phyloP scores from a whole-genome alignment of 2,888 invertebrate species.

The Ethmia dodecea region DNA sequence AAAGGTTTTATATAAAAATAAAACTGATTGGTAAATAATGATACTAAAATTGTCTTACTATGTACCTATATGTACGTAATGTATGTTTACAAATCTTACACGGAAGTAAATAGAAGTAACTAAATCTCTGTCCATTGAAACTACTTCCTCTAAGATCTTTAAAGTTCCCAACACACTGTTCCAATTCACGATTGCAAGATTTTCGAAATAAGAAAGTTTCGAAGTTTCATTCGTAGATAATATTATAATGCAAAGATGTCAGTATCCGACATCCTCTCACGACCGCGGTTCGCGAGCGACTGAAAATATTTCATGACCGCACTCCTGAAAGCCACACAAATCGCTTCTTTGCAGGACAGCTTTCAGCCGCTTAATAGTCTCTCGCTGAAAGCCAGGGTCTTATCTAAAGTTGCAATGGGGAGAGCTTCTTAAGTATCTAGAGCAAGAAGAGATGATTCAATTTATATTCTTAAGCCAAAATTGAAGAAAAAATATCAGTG shows the following conservation, averaged over 20 bases:
- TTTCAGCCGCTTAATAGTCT: constrained; percentile 19
- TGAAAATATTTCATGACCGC: constrained; percentile 29
- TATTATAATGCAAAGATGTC: constrained; percentile 15
- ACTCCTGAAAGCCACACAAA: not conserved
- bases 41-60: too few species aligned
- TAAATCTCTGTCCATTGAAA: too few species aligned
- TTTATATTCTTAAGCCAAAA: too few species aligned
- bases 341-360: constrained; percentile 11
- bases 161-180: not conserved
- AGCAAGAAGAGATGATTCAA: too few species aligned
- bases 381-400: constrained; percentile 19
- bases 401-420: constrained; percentile 7
- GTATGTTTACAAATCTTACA: too few species aligned
- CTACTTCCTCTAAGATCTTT: too few species aligned
- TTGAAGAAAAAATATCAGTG: too few species aligned
- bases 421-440: not conserved
- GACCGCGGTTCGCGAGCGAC: constrained; percentile 43
- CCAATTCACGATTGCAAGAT: too few species aligned
- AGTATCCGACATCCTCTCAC: constrained; percentile 42
- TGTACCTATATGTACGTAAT: too few species aligned
- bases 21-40: too few species aligned
- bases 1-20: too few species aligned
- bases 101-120: too few species aligned
- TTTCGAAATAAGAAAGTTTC: constrained; percentile 31
- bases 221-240: constrained; percentile 28